phyloP scores from a whole-genome alignment of 1,140 invertebrate species.

The Megathymus violae region DNA sequence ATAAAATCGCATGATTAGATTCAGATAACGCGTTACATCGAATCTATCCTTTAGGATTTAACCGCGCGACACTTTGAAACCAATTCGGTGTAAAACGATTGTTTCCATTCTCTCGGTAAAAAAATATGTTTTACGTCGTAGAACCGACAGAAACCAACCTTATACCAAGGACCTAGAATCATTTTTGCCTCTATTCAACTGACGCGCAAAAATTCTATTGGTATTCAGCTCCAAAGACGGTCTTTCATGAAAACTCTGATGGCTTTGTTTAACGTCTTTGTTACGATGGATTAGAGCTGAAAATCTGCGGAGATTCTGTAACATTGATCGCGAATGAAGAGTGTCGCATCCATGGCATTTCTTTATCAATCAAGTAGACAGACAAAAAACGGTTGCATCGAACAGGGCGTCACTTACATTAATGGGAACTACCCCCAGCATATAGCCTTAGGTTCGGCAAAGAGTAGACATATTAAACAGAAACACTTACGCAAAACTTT shows the following conservation, averaged over 20 bases:
- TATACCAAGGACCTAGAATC: neutral
- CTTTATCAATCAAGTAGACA: conserved; percentile 77
- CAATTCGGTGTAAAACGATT: conserved; percentile 20
- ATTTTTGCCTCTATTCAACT: neutral
- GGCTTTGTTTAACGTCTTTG: neutral
- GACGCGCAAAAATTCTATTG: neutral
- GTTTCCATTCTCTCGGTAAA: no score
- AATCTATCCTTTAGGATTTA: conserved; percentile 15
- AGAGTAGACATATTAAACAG: conserved; percentile 40
- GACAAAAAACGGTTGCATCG: conserved; percentile 70
- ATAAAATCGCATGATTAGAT: neutral
- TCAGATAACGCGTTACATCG: conserved; percentile 9
- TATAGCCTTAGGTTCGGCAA: conserved; percentile 48
- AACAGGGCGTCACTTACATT: conserved; percentile 76
- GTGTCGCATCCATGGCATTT: conserved; percentile 71
- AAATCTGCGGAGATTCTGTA: neutral
- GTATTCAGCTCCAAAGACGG: conserved; percentile 8
- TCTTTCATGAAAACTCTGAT: conserved; percentile 6
- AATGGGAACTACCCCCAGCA: conserved; percentile 64
- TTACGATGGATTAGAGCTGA: conserved; percentile 6
- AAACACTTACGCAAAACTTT: no score
- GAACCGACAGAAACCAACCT: no score
- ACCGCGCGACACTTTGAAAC: conserved; percentile 29
- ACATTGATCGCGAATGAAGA: conserved; percentile 23
- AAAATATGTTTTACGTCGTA: no score